phyloP scores from a whole-genome alignment of 2,797 vertebrate genomes.

The Oryzias dopingdopingensis region DNA sequence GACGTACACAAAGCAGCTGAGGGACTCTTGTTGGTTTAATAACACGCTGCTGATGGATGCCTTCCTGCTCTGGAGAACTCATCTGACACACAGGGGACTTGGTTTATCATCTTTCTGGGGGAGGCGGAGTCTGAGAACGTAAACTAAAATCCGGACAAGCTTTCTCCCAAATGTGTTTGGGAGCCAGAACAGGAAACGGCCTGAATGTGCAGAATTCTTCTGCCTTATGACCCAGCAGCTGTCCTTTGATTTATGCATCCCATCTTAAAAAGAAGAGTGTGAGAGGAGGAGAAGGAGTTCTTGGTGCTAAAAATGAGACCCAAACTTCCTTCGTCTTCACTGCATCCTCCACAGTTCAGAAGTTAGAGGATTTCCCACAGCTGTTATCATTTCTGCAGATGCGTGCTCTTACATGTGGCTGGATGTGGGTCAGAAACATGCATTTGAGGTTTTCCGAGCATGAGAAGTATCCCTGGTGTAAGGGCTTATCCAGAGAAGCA shows the following conservation, averaged over 20 bases:
- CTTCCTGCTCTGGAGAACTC: conserved; percentile 31
- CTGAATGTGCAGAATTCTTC: conserved; percentile 69
- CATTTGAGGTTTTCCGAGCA: conserved; percentile 9
- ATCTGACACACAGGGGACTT: conserved; percentile 21
- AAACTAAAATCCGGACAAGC: conserved; percentile 33
- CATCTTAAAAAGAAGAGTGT: conserved; percentile 17
- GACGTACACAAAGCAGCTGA: conserved; percentile 17
- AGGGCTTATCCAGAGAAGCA: conserved; percentile 11
- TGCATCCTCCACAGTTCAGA: neutral
- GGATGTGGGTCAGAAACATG: conserved; percentile 4
- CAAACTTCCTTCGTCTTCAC: conserved; percentile 6
- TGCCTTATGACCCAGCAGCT: conserved; percentile 59
- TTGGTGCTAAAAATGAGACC: neutral
- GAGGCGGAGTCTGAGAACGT: conserved; percentile 16
- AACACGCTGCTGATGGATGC: conserved; percentile 28
- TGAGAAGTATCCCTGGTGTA: neutral
- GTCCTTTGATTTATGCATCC: conserved; percentile 35
- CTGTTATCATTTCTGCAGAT: neutral
- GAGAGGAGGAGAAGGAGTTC: neutral
- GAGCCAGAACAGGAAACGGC: conserved; percentile 64
- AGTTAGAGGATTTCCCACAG: conserved; percentile 1
- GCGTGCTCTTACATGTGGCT: conserved; percentile 14
- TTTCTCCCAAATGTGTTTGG: conserved; percentile 15
- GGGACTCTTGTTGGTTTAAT: conserved; percentile 28
- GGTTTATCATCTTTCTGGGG: conserved; percentile 10